Evolutionary conservation across 2,797 vertebrate species (phyloP), one percentile per base, ranked within the genome.

Genomic region (Xiphophorus birchmanni): DNA sequence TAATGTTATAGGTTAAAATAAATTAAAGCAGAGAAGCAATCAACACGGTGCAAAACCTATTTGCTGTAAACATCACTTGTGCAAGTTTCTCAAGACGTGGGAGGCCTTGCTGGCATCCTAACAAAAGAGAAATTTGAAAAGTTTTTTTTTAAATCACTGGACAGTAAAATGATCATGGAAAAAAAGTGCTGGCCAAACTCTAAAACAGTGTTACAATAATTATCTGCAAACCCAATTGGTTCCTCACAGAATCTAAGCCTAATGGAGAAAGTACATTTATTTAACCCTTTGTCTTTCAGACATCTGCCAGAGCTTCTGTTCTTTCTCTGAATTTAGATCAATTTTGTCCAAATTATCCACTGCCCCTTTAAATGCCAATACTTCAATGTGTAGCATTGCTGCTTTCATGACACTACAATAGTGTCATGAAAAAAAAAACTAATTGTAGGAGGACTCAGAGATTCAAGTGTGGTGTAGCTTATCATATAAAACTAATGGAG

Each of bases 41-140:
- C 73, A 73, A 80, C 67, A 81, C 71, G 4, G 86, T 72, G 17
- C 73, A 82, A 82, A 83, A 73, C 85, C 77, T 50, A 71, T 80
- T 80, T 76, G 29, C 42, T 45, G 45, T 80, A 48, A 78, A 80
- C 54, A 83, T 58, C 73, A 23, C 67, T 40, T 75, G 82, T 84
- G 73, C 77, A 88, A 82, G 75, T 69, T 56, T 85, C 42, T 90
- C 80, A 76, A 29, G 77, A 17, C 23, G 73, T 86, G 45, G 73
- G 40, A 83, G 77, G 81, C 12, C 45, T 72, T 78, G 83, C 77
- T 77, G 65, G 75, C 13, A 32, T 18, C 89, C 90, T 93, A 44
- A 82, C 86, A 89, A 82, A 3, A 88, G 29, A 84, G 75, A 84
- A 80, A 69, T 13, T n/a, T 26, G 3, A 69, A 23, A 35, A 11